These are phyloP conservation scores for Sympetrum striolatum DNA, from an alignment of 2,888 invertebrate genomes.

Conservation along the genomic window DNA sequence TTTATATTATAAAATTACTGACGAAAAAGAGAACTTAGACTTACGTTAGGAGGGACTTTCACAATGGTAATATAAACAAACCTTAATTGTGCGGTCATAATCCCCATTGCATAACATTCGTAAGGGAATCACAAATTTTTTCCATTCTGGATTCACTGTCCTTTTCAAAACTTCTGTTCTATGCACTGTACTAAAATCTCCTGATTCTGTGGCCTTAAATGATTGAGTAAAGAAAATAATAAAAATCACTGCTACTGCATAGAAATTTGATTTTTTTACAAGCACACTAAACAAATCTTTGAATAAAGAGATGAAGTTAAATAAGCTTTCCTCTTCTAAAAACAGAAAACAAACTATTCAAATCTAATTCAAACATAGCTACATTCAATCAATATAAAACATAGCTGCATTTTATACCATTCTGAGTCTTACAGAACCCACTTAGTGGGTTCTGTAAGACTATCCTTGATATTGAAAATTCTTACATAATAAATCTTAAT, in stretches of 20 bases:
- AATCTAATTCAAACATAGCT: too few species aligned
- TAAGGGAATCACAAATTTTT: conserved; percentile 59
- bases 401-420: too few species aligned
- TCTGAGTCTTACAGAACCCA: too few species aligned
- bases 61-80: conserved; percentile 53
- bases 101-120: conserved; percentile 63
- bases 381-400: too few species aligned
- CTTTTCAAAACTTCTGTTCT: conserved; percentile 64
- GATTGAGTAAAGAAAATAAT: neutral
- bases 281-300: neutral
- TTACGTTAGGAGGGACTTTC: neutral
- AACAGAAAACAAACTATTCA: neutral
- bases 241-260: neutral
- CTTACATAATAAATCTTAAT: too few species aligned
- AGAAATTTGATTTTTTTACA: neutral
- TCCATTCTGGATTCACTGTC: conserved; percentile 65
- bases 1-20: too few species aligned
- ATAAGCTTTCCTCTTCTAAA: neutral
- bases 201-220: neutral
- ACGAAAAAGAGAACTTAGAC: too few species aligned
- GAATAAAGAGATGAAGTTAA: neutral
- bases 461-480: too few species aligned
- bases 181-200: conserved; percentile 56
- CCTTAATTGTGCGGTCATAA: conserved; percentile 61
- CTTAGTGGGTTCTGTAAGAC: too few species aligned